Evolutionary conservation across 1,140 invertebrate genomes (phyloP).

Genomic region (Epicauta chinensis): DNA sequence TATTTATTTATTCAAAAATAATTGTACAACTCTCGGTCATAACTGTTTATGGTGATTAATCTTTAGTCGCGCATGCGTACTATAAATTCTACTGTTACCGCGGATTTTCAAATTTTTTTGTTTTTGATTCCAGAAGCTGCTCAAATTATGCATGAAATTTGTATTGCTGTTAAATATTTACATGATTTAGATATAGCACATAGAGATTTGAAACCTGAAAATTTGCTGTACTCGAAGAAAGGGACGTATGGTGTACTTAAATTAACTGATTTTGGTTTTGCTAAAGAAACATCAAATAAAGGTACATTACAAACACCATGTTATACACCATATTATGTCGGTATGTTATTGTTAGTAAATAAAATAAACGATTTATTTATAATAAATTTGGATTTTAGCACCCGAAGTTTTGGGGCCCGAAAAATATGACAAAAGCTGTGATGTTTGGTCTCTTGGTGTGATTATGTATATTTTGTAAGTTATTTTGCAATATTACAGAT

Average conservation of each 20-base stretch:
- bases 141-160: slow-evolving; percentile 93
- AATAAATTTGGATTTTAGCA: slow-evolving; percentile 49
- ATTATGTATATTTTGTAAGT: slow-evolving; percentile 97
- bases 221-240: slow-evolving; percentile 73
- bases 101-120: not conserved
- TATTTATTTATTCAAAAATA: no score
- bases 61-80: no score
- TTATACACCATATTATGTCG: slow-evolving; percentile 98
- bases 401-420: slow-evolving; percentile 95
- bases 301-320: slow-evolving; percentile 93
- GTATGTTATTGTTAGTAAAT: slow-evolving; percentile 39
- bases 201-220: slow-evolving; percentile 92
- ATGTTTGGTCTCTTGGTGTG: slow-evolving; percentile 97
- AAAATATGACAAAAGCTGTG: slow-evolving; percentile 98
- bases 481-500: slow-evolving; percentile 4
- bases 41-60: no score
- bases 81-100: no score
- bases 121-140: slow-evolving; percentile 65
- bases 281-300: slow-evolving; percentile 87
- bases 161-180: slow-evolving; percentile 89
- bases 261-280: slow-evolving; percentile 99
- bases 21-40: no score
- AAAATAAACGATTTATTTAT: not conserved
- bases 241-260: slow-evolving; percentile 76
- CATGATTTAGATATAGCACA: slow-evolving; percentile 96